Percentiles rank a stretch among this genome's conserved stretches.
These are phyloP conservation scores for Phragmatobia fuliginosa DNA, from an alignment of 2,888 invertebrate genomes.

Conservation along the genomic window DNA sequence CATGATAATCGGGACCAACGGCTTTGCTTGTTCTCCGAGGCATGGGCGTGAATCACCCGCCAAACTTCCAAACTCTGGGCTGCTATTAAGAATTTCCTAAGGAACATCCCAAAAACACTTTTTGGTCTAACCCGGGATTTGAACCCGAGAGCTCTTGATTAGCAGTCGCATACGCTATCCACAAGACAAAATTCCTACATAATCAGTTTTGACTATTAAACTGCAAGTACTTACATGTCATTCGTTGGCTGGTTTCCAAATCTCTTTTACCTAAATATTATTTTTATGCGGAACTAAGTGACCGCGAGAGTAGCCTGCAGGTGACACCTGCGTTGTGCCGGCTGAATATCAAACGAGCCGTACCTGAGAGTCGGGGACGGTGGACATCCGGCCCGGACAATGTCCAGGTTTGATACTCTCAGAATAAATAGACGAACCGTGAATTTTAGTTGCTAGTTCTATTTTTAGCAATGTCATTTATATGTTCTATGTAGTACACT, in stretches of 20 bases:
- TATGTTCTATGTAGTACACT: neutral
- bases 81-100: too few species aligned
- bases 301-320: slow-evolving; percentile 29
- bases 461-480: neutral
- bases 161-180: too few species aligned
- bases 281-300: slow-evolving; percentile 34
- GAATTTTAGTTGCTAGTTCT: neutral
- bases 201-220: neutral
- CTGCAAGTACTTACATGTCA: neutral
- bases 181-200: neutral
- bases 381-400: neutral
- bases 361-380: slow-evolving; percentile 13
- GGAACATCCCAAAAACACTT: too few species aligned
- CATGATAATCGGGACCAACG: too few species aligned
- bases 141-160: too few species aligned
- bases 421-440: slow-evolving; percentile 8
- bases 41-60: too few species aligned
- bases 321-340: slow-evolving; percentile 40
- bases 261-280: slow-evolving; percentile 15
- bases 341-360: slow-evolving; percentile 48
- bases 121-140: too few species aligned
- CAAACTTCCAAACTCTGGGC: too few species aligned
- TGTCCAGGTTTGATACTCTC: neutral
- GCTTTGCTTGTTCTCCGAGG: too few species aligned
- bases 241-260: slow-evolving; percentile 4